Evolutionary conservation across 1,140 invertebrate genomes (phyloP).

Genomic region (Penaeus indicus): DNA sequence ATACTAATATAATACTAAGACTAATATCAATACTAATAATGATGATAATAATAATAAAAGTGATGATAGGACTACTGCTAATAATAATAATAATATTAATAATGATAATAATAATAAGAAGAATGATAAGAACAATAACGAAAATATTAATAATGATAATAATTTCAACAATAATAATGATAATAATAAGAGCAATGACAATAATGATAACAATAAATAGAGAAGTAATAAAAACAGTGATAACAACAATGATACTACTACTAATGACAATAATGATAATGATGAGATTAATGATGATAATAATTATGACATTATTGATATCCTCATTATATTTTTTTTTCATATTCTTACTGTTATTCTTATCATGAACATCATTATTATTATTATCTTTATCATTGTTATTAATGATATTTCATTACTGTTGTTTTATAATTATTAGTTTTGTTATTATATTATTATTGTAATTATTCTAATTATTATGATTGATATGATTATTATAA

Average conservation of each 20-base stretch:
- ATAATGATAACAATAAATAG: background rate
- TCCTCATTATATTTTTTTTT: background rate
- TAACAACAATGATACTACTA: background rate
- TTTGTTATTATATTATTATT: too few relatives aligned
- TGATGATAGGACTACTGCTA: background rate
- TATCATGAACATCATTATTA: constrained; percentile 3
- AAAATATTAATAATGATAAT: too few relatives aligned
- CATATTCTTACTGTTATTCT: background rate
- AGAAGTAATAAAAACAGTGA: background rate
- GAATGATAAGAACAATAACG: too few relatives aligned
- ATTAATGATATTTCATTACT: too few relatives aligned
- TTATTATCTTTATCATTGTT: constrained; percentile 7
- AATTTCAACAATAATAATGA: too few relatives aligned
- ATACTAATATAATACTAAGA: too few relatives aligned
- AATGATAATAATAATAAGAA: background rate
- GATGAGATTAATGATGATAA: background rate
- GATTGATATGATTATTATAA: too few relatives aligned
- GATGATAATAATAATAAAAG: background rate
- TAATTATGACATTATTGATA: background rate
- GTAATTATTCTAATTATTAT: too few relatives aligned
- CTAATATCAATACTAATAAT: background rate
- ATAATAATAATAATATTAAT: background rate
- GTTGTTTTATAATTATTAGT: too few relatives aligned
- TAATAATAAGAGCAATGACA: background rate
- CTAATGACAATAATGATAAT: background rate